Percentiles rank a stretch among this genome's conserved stretches.
Evolutionary conservation across 2,888 invertebrate species (phyloP).

Genomic region (Parelbella ahira): DNA sequence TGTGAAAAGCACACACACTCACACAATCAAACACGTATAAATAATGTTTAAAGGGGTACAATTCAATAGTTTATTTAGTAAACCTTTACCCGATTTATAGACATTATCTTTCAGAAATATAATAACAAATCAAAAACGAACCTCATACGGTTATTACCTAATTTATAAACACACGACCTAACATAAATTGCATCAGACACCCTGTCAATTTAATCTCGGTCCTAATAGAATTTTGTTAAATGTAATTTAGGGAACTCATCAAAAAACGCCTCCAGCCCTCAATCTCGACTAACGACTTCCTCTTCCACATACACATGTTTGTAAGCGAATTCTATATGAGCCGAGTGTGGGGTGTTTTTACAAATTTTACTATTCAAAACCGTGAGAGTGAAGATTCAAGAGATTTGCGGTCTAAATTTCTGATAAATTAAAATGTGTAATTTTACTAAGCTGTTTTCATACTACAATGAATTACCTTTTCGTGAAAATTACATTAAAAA

Average conservation of each 20-base stretch:
- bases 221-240: constrained; percentile 26
- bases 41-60: too few species aligned
- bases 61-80: too few species aligned
- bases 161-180: constrained; percentile 2
- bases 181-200: constrained; percentile 16
- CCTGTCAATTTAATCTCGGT: constrained; percentile 14
- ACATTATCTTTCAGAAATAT: too few species aligned
- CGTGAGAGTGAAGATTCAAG: neutral
- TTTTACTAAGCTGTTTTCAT: too few species aligned
- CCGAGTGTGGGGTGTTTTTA: constrained; percentile 7
- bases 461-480: too few species aligned
- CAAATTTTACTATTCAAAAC: constrained; percentile 4
- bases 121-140: too few species aligned
- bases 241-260: constrained; percentile 31
- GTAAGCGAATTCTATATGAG: constrained; percentile 7
- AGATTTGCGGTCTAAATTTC: neutral
- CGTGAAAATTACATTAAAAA: too few species aligned
- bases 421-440: neutral
- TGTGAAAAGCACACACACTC: too few species aligned
- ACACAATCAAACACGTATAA: too few species aligned
- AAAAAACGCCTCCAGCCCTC: constrained; percentile 24
- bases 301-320: constrained; percentile 19
- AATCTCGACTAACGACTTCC: constrained; percentile 20
- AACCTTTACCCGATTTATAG: too few species aligned
- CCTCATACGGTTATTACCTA: neutral